Conservation (phyloP, 23 tunicate species). For the Phallusia fumigata region DNA sequence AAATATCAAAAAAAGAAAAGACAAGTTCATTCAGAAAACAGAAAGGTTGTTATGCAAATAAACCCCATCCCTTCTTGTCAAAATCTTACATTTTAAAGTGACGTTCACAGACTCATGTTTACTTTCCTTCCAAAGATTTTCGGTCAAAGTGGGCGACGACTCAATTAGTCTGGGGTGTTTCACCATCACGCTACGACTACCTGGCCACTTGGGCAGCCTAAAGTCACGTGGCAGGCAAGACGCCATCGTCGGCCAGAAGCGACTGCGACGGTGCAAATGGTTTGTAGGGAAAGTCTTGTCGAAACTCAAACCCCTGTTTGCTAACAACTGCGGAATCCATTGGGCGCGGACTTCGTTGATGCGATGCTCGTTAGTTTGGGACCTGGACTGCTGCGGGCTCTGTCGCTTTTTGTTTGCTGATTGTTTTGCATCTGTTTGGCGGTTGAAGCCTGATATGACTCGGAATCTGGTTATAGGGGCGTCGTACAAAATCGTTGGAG, state of each 20-base stretch:
- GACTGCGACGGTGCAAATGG: constrained; percentile 33
- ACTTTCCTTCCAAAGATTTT: constrained; percentile 34
- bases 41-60: no score
- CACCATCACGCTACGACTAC: constrained; percentile 37
- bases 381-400: background rate
- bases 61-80: no score
- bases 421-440: background rate
- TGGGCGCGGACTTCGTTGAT: background rate
- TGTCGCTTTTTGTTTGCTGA: background rate
- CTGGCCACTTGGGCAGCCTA: constrained; percentile 52
- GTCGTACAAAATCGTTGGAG: background rate
- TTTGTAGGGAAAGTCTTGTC: constrained; percentile 48
- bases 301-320: constrained; percentile 17
- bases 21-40: no score
- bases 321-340: constrained; percentile 16
- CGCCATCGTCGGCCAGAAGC: constrained; percentile 47
- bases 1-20: no score
- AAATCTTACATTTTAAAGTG: background rate
- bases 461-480: background rate
- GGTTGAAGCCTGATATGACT: background rate
- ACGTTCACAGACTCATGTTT: background rate
- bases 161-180: constrained; percentile 67
- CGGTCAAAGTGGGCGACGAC: constrained; percentile 38
- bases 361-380: background rate
- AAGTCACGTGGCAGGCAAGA: constrained; percentile 8